These are phyloP conservation scores for Cydia amplana DNA, from an alignment of 1,140 invertebrate species.

Conservation along the genomic window DNA sequence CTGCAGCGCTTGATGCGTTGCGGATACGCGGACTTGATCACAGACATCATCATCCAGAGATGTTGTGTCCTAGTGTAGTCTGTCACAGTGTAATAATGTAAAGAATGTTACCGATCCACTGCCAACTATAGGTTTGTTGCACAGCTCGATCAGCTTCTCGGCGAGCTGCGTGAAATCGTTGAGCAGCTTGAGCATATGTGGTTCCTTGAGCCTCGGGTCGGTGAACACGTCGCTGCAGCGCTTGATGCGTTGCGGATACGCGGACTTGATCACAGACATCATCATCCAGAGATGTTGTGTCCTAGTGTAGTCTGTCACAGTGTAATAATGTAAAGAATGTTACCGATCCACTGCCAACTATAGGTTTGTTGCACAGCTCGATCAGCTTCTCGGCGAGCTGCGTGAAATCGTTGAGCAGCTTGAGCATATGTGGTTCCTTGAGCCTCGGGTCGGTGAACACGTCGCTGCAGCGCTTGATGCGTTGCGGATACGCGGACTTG, in stretches of 20 bases:
- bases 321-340: too few relatives aligned
- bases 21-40: constrained; percentile 90
- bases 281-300: constrained; percentile 95
- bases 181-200: constrained; percentile 83
- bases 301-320: too few relatives aligned
- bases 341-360: constrained; percentile 77
- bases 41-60: constrained; percentile 91
- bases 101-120: constrained; percentile 62
- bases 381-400: constrained; percentile 90
- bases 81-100: too few relatives aligned
- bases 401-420: constrained; percentile 88
- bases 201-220: constrained; percentile 82
- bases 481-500: constrained; percentile 88
- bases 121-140: constrained; percentile 85
- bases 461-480: constrained; percentile 88
- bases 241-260: constrained; percentile 85
- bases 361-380: constrained; percentile 89
- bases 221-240: constrained; percentile 90
- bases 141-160: constrained; percentile 90
- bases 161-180: constrained; percentile 89
- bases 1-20: constrained; percentile 87
- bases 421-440: constrained; percentile 81
- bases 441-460: constrained; percentile 86
- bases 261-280: constrained; percentile 90
- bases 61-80: too few relatives aligned